Conservation (phyloP, 2,888 invertebrate genomes). For the Busseola fusca region DNA sequence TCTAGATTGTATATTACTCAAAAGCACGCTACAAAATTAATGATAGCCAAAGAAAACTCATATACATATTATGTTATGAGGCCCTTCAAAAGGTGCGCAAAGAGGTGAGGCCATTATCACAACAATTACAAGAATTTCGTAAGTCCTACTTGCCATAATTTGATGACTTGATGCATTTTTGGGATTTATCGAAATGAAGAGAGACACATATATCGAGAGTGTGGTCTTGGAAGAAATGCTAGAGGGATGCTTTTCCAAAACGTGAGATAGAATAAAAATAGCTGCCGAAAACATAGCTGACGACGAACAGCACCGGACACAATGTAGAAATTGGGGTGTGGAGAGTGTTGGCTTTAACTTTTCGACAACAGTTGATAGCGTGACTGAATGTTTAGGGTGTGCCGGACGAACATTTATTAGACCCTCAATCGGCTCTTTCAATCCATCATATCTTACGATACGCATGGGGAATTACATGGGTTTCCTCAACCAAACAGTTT, state of each 20-base stretch:
- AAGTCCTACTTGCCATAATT: background rate
- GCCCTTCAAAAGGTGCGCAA: background rate
- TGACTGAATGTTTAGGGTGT: conserved; percentile 24
- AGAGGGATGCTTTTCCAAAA: background rate
- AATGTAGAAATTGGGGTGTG: background rate
- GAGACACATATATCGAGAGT: background rate
- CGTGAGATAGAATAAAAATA: background rate
- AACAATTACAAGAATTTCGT: background rate
- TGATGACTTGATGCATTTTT: background rate
- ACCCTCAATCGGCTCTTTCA: background rate
- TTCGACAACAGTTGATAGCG: conserved; percentile 14
- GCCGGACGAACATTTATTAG: background rate
- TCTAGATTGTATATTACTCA: background rate
- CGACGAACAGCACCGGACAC: background rate
- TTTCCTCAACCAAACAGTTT: background rate
- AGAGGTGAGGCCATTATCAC: background rate
- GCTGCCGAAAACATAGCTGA: background rate
- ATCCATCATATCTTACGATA: background rate
- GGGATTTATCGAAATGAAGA: background rate
- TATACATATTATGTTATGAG: background rate
- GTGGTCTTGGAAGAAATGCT: background rate
- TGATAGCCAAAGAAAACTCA: background rate
- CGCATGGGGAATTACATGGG: background rate
- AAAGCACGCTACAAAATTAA: background rate
- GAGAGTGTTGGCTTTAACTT: background rate